Conservation (phyloP, 2,888 invertebrate genomes). For the Chrysolina americana region DNA sequence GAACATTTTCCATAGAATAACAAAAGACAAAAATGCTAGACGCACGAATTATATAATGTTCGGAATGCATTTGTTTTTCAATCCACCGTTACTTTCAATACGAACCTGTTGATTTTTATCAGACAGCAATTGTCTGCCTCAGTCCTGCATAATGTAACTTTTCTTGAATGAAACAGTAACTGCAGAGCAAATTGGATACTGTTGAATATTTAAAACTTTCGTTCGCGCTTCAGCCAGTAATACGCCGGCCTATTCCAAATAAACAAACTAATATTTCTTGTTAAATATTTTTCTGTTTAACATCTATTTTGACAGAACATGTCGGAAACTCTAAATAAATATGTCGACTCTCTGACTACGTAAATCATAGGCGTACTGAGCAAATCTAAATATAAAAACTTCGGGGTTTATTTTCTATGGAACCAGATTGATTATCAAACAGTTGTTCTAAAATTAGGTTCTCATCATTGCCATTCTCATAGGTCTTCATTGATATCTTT, state of each 20-base stretch:
- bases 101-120: too few relatives aligned
- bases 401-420: background rate
- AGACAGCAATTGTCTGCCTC: too few relatives aligned
- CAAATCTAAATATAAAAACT: background rate
- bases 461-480: background rate
- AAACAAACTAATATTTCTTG: slow-evolving; percentile 35
- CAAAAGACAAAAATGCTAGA: too few relatives aligned
- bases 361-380: slow-evolving; percentile 21
- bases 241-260: slow-evolving; percentile 17
- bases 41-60: too few relatives aligned
- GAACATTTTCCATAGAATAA: too few relatives aligned
- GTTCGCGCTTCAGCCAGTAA: background rate
- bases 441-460: background rate
- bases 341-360: background rate
- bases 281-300: slow-evolving; percentile 40
- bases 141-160: background rate
- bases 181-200: background rate
- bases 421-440: background rate
- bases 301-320: slow-evolving; percentile 40
- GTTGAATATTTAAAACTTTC: slow-evolving; percentile 2
- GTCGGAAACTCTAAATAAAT: slow-evolving; percentile 42
- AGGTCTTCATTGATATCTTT: background rate
- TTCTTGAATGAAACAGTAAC: background rate
- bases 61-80: too few relatives aligned
- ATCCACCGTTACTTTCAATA: too few relatives aligned